Percentiles rank a stretch among this genome's conserved stretches.
Conservation (phyloP, 2,797 vertebrate species). For the Syndactyla subalaris region DNA sequence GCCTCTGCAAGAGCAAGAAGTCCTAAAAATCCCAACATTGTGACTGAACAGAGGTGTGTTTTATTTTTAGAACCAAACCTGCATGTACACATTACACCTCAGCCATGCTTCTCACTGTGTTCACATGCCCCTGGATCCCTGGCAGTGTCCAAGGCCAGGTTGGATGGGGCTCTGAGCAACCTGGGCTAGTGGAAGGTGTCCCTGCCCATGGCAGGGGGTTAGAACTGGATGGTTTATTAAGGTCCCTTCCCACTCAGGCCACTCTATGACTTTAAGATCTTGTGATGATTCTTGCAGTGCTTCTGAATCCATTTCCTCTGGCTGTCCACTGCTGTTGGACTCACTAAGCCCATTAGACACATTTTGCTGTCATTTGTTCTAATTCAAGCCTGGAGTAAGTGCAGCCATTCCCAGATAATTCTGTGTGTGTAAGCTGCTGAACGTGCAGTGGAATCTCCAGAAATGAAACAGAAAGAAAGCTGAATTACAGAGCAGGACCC, state of each 20-base stretch:
- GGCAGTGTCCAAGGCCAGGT: not conserved
- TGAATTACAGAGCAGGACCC: not conserved
- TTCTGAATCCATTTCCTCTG: not conserved
- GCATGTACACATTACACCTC: not conserved
- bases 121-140: not conserved
- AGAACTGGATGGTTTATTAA: not conserved
- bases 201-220: not conserved
- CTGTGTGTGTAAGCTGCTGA: not conserved
- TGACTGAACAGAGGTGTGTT: not conserved
- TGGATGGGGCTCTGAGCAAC: not conserved
- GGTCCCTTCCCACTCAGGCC: not conserved
- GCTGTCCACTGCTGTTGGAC: not conserved
- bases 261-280: not conserved
- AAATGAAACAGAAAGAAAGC: not conserved
- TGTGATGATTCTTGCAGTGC: not conserved
- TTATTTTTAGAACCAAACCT: conserved; percentile 3
- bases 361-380: not conserved
- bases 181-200: not conserved
- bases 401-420: not conserved
- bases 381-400: not conserved
- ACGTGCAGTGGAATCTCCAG: not conserved
- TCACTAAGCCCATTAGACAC: not conserved
- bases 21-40: not conserved
- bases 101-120: not conserved
- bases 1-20: not conserved